Conservation (phyloP, 2,113 vertebrate species). For the Neotoma lepida region DNA sequence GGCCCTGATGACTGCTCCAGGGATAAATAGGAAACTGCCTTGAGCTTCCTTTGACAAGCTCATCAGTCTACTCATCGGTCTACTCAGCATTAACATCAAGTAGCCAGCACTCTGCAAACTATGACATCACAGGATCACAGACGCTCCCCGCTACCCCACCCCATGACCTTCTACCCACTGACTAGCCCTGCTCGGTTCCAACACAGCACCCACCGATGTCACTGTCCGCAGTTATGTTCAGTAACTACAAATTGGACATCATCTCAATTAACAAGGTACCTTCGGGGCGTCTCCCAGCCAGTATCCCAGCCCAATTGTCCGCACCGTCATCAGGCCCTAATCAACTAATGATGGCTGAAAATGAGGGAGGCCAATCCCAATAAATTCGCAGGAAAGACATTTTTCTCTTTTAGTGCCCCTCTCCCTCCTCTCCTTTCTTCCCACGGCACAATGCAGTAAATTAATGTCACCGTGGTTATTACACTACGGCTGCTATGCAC, state of each 20-base stretch:
- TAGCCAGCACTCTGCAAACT: rapidly evolving
- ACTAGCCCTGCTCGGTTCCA: constrained; percentile 72
- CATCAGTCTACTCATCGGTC: not conserved
- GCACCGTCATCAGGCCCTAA: constrained; percentile 89
- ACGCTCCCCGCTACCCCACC: not conserved
- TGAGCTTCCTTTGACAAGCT: not conserved
- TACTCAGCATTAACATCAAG: not conserved
- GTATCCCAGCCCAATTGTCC: constrained; percentile 84
- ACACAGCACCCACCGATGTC: constrained; percentile 78
- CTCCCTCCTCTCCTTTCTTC: constrained; percentile 87
- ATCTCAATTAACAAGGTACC: constrained; percentile 88
- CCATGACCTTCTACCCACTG: not conserved
- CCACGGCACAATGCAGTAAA: constrained; percentile 89
- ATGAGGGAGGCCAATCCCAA: constrained; percentile 91
- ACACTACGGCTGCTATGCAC: constrained; percentile 86
- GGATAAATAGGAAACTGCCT: not conserved
- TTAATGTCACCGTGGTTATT: constrained; percentile 89
- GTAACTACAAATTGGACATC: constrained; percentile 84
- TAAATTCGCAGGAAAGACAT: constrained; percentile 90
- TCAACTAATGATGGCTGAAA: constrained; percentile 93
- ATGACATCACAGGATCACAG: rapidly evolving
- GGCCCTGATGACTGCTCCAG: not conserved
- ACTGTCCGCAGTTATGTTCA: constrained; percentile 82
- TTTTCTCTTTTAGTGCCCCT: constrained; percentile 91
- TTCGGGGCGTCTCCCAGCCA: constrained; percentile 85